Conservation (phyloP, 2,113 vertebrate genomes). For the Gorsachius goisagi region DNA sequence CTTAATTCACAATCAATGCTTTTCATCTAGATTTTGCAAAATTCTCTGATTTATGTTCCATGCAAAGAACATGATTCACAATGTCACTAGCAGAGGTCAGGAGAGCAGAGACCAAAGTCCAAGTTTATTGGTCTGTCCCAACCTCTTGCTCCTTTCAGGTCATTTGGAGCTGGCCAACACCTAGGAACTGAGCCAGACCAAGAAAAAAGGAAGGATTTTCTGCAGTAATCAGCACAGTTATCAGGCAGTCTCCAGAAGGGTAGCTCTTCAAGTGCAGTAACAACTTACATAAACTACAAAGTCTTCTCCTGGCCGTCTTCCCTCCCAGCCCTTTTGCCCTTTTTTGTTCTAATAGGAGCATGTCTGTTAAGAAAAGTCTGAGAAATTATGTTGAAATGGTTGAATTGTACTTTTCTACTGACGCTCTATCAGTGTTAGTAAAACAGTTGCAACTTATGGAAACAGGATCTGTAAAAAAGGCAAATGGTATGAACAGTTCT, state of each 20-base stretch:
- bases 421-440: not conserved
- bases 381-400: not conserved
- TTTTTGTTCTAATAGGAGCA: not conserved
- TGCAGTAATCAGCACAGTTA: not conserved
- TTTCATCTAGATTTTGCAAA: not conserved
- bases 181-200: not conserved
- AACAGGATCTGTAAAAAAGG: not conserved
- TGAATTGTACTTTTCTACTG: not conserved
- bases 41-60: not conserved
- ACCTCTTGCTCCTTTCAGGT: not conserved
- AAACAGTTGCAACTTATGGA: not conserved
- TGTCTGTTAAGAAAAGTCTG: not conserved
- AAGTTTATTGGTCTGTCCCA: not conserved
- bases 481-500: not conserved
- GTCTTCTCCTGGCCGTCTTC: not conserved
- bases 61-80: not conserved
- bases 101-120: not conserved
- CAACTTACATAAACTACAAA: not conserved
- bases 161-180: not conserved
- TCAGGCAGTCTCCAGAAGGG: not conserved
- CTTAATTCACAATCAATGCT: not conserved
- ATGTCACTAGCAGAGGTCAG: not conserved
- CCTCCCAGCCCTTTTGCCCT: not conserved
- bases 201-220: not conserved
- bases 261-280: not conserved